Base-by-base conservation (phyloP, 2,888 invertebrate species). In the Drosophila falleni region DNA sequence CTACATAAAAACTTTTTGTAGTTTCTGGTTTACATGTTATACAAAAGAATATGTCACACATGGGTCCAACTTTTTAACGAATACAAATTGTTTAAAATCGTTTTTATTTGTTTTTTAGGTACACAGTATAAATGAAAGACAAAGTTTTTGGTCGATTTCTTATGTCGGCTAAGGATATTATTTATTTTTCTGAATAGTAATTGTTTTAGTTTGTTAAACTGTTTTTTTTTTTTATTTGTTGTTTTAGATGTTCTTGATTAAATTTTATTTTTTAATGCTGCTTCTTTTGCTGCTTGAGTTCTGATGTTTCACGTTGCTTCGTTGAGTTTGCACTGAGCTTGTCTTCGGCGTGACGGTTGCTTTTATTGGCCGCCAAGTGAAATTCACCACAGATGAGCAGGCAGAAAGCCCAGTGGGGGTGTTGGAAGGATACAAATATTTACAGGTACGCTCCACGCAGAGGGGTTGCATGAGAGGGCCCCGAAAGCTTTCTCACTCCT, bases 311-410 rank as follows among this genome's bases (percentile, higher is more conserved):
- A 80, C 78, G 82, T 76, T 78, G 74, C 63, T 75, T 79, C 63
- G 87, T 80, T 87, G 88, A 78, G 74, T 89, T 83, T 67, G 50
- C 75, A 90, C 89, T 89, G 90, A 87, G 83, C 80, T 66, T 23
- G 47, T 60, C 60, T 73, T 71, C 65, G 71, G 72, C 67, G 61
- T 55, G 69, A 47, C 74, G 23, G 51, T 66, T 61, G 77, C 78
- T 85, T 89, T 88, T 89, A 89, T 89, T 87, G 89, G 87, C 82
- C 70, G 74, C 68, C 75, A 68, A 60, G 39, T 11, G 59, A 73
- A 83, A 87, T 56, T 83, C 90, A 90, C 88, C 90, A 88, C 76
- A 74, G 82, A 77, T 74, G 68, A 80, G 41, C 26, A 41, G 39
- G 31, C 50, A 41, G 31, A 55, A 55, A 29, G 39, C 74, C 68